phyloP scores from a whole-genome alignment of 2,113 vertebrate species.

The Girardinichthys multiradiatus region DNA sequence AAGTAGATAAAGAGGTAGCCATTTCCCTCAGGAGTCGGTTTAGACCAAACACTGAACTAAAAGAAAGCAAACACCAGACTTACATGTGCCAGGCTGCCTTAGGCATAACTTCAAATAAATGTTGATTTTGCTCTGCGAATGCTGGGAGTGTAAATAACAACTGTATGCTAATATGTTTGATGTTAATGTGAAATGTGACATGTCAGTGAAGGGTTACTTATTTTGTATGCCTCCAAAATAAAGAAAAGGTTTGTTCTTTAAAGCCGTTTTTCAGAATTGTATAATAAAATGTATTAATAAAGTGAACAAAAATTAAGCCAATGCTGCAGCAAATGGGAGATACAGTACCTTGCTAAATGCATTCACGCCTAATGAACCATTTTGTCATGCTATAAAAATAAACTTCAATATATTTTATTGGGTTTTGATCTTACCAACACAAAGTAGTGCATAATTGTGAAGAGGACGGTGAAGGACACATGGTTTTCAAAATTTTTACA shows the following conservation, averaged over 20 bases:
- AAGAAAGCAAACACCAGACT: background rate
- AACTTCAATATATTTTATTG: background rate
- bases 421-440: background rate
- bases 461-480: background rate
- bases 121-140: background rate
- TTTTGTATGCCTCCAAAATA: background rate
- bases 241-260: no score
- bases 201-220: background rate
- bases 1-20: slow-evolving; percentile 6
- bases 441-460: background rate
- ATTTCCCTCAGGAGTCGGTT: background rate
- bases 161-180: background rate
- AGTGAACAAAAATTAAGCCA: background rate
- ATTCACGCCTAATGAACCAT: no score
- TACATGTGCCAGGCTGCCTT: background rate
- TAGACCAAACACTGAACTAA: slow-evolving; percentile 11
- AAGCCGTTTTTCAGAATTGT: background rate
- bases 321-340: background rate
- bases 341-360: background rate
- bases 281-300: background rate
- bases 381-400: background rate
- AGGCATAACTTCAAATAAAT: slow-evolving; percentile 1
- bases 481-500: background rate
- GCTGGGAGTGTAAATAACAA: background rate
- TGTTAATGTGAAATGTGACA: background rate